Evolutionary conservation across 2,888 invertebrate genomes (phyloP).

Genomic region (Ectemnius cavifrons): DNA sequence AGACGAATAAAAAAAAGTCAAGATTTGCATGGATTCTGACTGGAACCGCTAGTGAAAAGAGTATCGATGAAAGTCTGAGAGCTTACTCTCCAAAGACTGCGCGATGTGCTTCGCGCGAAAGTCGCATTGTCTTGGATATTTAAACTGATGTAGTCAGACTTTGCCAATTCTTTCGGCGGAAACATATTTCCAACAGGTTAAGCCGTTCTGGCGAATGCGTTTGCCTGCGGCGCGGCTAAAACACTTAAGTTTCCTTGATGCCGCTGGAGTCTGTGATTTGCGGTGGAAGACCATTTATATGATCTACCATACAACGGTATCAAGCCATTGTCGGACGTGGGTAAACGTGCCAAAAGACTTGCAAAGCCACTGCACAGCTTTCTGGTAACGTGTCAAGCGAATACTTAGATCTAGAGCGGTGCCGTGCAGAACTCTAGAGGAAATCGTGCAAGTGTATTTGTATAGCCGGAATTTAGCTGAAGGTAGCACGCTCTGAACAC

Average conservation of each 20-base stretch:
- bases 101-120: constrained; percentile 68
- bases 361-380: too few species aligned
- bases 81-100: constrained; percentile 78
- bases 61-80: too few species aligned
- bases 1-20: constrained; percentile 64
- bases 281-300: too few species aligned
- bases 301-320: too few species aligned
- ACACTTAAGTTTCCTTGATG: constrained; percentile 38
- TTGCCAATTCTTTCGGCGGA: constrained; percentile 65
- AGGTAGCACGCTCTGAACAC: too few species aligned
- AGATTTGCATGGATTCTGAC: neutral
- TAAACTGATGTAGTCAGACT: constrained; percentile 74
- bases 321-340: too few species aligned
- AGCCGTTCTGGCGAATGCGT: constrained; percentile 52
- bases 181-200: constrained; percentile 69
- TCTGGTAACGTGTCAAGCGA: too few species aligned
- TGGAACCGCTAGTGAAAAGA: neutral
- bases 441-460: too few species aligned
- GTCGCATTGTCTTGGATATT: constrained; percentile 71
- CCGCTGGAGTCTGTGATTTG: constrained; percentile 21
- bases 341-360: too few species aligned
- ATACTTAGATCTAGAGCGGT: too few species aligned
- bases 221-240: constrained; percentile 42
- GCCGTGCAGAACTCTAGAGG: too few species aligned
- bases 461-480: too few species aligned